Evolutionary conservation across 2,113 vertebrate genomes (phyloP), one percentile per base, ranked within the genome.

Genomic region (Nannospalax galili): DNA sequence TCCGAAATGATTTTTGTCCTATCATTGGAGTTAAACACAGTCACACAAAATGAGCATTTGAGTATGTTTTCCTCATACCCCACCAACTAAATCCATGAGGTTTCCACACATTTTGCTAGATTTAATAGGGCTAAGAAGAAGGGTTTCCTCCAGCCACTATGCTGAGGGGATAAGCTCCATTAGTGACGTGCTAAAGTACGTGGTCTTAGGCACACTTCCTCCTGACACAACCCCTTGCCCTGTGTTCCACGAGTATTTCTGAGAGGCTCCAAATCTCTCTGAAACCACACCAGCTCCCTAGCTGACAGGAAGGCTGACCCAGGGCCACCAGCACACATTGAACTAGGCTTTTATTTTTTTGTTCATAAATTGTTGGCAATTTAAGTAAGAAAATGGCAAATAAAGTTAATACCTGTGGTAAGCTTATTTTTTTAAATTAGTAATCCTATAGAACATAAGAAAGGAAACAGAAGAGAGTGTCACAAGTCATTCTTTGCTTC

Each of bases 341-440:
- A 93, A 95, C 64, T 45, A 26, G 15, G 96, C 96, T 96, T 78
- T 95, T 79, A 90, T 96, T 80, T 95, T 92, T 80, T n/a, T n/a
- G n/a, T n/a, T n/a, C n/a, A 48, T 70, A 90, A 94, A 11, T 84
- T 95, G 92, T 75, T 92, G 79, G 24, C 91, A 78, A 97, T 94
- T 97, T 91, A 95, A 95, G 95, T 96, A 89, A 67, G 92, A 73
- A 95, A 89, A 74, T 81, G 87, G 80, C 74, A 97, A 95, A 84
- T 92, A 96, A 95, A 93, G 95, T 56, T 60, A 97, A 94, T 58
- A 48, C 24, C 48, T 86, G 56, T 45, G 75, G 88, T 96, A 96
- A 89, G 48, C 93, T 93, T 84, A 96, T 96, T 96, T 96, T 95
- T 91, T 96, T 97, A 93, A 88, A 74, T 45, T 69, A 58, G 5